Base-by-base conservation (phyloP, 2,113 vertebrate species). In the Neogobius melanostomus region DNA sequence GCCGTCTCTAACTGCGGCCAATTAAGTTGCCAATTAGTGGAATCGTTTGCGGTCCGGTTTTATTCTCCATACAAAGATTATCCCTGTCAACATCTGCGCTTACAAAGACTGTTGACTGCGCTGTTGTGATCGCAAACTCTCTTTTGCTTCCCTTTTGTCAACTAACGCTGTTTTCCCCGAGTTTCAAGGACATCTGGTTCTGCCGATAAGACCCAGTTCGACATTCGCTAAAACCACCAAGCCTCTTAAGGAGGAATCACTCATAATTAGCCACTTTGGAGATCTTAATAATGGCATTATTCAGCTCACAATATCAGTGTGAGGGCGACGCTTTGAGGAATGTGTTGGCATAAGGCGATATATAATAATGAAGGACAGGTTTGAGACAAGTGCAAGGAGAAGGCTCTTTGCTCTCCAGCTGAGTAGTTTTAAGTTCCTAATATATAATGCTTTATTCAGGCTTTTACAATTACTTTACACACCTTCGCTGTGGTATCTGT, bases 101-200 rank as follows among this genome's bases (percentile, higher is more conserved):
- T 76, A 77, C 70, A 70, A 68, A 78, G 75, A 68, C 70, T 46
- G 21, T 71, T 53, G 68, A 79, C 74, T 59, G 11, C 61, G 44
- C 70, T 44, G 11, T 69, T 17, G 61, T 48, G 71, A 68, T 66
- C 52, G 59, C 48, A 59, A 79, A 69, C 43, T 72, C 65, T 59
- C 5, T 7, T 72, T 51, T 44, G 10, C 11, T 44, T 52, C 64
- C 51, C 76, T 66, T 60, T 57, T 82, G 69, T 82, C 66, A 66
- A 77, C 61, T 70, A 80, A 72, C 59, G 56, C 62, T 66, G 53
- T 56, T 65, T 69, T 69, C 43, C 63, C 68, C 28, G 28, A 50
- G 43, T 82, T 65, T 71, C 89, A 89, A 88, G 85, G 86, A 85
- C 79, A 7, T 62, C 81, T 82, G 82, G 77, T 83, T 86, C 78